These are phyloP conservation scores for Anolis apletophallus DNA, from an alignment of 2,797 vertebrate genomes.

Conservation along the genomic window DNA sequence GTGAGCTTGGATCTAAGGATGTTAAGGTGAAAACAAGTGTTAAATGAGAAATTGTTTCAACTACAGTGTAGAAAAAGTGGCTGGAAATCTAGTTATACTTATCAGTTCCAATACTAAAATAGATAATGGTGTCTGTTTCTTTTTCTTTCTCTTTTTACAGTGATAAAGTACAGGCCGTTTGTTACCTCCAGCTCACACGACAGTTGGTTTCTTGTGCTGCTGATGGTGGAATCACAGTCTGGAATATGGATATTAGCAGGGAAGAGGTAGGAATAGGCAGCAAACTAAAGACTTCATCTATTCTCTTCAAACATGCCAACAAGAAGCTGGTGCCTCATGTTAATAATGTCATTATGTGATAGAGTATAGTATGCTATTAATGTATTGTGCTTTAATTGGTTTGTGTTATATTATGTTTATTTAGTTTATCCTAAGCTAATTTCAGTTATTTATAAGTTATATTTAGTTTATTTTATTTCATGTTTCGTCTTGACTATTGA, in stretches of 20 bases:
- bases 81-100: background rate
- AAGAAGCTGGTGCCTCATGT: background rate
- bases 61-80: background rate
- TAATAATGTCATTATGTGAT: background rate
- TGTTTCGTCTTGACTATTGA: too few relatives aligned
- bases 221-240: constrained; percentile 95
- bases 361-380: too few relatives aligned
- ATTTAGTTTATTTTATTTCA: too few relatives aligned
- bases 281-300: background rate
- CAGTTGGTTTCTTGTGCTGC: constrained; percentile 94
- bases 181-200: constrained; percentile 90
- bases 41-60: background rate
- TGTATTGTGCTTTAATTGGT: too few relatives aligned
- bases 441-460: too few relatives aligned
- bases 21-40: background rate
- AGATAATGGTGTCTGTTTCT: constrained; percentile 14
- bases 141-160: constrained; percentile 72
- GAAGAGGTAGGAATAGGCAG: constrained; percentile 85
- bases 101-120: background rate
- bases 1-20: background rate
- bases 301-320: background rate
- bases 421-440: too few relatives aligned
- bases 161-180: constrained; percentile 92
- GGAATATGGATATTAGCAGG: constrained; percentile 96
- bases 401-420: too few relatives aligned